Conservation (phyloP, 2,113 vertebrate genomes). For the Corvus moneduloides region DNA sequence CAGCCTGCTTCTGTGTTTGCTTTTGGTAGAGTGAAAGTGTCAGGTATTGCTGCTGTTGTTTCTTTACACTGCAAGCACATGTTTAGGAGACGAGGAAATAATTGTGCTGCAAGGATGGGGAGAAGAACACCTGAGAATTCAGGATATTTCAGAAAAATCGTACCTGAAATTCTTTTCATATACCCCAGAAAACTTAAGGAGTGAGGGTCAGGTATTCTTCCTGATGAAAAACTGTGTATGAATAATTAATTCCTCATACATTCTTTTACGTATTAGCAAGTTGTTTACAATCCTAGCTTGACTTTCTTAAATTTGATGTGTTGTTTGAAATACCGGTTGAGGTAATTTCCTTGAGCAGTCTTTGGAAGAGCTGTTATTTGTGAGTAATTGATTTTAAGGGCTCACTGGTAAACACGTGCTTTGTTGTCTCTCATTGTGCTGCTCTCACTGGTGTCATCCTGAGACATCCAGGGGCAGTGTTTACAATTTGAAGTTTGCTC, state of each 20-base stretch:
- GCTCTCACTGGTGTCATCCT: not conserved
- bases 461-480: not conserved
- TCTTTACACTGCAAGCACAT: not conserved
- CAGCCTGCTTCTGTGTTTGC: not conserved
- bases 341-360: not conserved
- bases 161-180: not conserved
- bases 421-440: not conserved
- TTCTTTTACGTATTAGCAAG: not conserved
- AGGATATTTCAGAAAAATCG: not conserved
- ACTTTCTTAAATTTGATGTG: not conserved
- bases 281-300: not conserved
- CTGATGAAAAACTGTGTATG: not conserved
- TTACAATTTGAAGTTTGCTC: not conserved
- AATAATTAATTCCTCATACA: not conserved
- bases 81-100: not conserved
- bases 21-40: not conserved
- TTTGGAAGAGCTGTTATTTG: not conserved
- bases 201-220: not conserved
- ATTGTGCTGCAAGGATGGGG: not conserved
- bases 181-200: not conserved
- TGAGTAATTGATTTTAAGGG: not conserved
- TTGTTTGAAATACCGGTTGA: not conserved
- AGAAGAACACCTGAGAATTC: not conserved
- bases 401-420: not conserved
- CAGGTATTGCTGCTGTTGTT: not conserved